Percentiles rank a stretch among this genome's conserved stretches.
Evolutionary conservation across 1,140 invertebrate species (phyloP).

Genomic region (Rhagoletis zephyria): DNA sequence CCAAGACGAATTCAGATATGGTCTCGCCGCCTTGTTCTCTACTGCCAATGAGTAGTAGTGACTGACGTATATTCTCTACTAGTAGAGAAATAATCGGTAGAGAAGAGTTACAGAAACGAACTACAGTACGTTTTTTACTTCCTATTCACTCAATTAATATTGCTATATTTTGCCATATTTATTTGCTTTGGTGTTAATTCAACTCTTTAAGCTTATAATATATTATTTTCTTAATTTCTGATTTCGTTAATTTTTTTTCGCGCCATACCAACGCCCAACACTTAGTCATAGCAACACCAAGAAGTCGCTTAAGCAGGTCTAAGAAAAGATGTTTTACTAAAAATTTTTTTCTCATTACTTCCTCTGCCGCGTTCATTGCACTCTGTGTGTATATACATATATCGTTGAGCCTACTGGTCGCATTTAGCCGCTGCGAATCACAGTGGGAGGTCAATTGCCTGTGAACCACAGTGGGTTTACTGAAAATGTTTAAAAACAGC

Average conservation of each 20-base stretch:
- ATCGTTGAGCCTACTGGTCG: not conserved
- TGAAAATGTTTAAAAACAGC: not conserved
- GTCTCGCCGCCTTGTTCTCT: too few species aligned
- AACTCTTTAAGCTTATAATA: not conserved
- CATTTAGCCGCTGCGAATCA: not conserved
- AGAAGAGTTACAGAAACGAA: too few species aligned
- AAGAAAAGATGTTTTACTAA: not conserved
- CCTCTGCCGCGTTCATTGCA: not conserved
- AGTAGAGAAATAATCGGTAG: too few species aligned
- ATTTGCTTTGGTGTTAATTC: too few species aligned
- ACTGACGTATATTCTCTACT: too few species aligned
- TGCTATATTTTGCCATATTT: too few species aligned
- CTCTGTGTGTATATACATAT: not conserved
- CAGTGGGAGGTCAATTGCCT: conserved; percentile 49
- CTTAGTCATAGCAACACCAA: not conserved
- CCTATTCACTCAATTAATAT: too few species aligned
- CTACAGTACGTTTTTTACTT: too few species aligned
- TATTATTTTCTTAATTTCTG: not conserved
- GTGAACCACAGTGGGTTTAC: conserved; percentile 18
- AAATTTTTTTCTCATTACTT: not conserved
- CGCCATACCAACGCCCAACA: not conserved
- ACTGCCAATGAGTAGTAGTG: too few species aligned
- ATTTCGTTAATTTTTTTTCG: not conserved
- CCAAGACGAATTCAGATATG: too few species aligned
- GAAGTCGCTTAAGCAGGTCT: not conserved